Evolutionary conservation across 1,140 invertebrate species (phyloP), one percentile per base, ranked within the genome.

Genomic region (Hypothenemus hampei): DNA sequence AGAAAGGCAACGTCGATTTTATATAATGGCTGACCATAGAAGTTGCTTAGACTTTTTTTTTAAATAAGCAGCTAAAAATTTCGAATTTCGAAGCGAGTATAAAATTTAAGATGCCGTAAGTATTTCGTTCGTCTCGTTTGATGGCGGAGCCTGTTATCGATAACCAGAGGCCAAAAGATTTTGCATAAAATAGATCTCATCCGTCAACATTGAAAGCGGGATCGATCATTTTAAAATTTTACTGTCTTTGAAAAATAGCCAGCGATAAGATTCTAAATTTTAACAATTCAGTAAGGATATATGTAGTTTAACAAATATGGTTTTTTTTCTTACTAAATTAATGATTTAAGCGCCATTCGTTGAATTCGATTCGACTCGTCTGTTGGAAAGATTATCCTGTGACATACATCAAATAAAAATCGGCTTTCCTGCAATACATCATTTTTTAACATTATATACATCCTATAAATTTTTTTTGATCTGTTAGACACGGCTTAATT

Each of bases 161-260:
- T 48, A 48, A 48, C 29, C 39, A 41, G 13, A 15, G 19, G 37
- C 48, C 29, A 51, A 51, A 40, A 26, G 48, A 51, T 51, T 40
- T 51, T 41, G 48, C 48, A 51, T 43, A 51, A 51, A 43, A 40
- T 51, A 21, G 29, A 48, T 48, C 45, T 36, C 45, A 48, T 48
- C 29, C 21, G 45, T 48, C 45, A 21, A 36, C 45, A 48, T 36
- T 13, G 45, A 22, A 48, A 48, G 15, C 45, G 13, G 31, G 21
- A 48, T 48, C 45, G 15, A 48, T 48, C 45, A 48, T 22, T 48
- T 48, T 48, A 48, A 48, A 48, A 48, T 48, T 48, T 48, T 48
- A 48, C 33, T 36, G 31, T 48, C 33, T 48, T 21, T 48, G 45
- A 48, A 33, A 36, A 48, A 48, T 48, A 18, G 45, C 16, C 33